Base-by-base conservation (phyloP, 1,140 invertebrate species). In the Theocolax elegans region DNA sequence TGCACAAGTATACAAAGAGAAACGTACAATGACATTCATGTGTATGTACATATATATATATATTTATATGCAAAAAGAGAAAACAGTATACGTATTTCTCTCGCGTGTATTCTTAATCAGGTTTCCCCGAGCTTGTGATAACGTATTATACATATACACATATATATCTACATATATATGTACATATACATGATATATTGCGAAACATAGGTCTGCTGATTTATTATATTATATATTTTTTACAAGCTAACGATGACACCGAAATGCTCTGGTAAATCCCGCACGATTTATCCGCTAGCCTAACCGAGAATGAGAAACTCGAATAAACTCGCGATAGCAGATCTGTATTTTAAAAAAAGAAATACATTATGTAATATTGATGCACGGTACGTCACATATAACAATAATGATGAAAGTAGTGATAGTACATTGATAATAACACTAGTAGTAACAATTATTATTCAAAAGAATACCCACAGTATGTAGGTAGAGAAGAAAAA, bases 341-440 rank as follows among this genome's bases (percentile, higher is more conserved):
- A 56, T 56, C 29, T 56, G 53, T 56, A 56, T 23, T 60, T 60
- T n/a, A 0, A 60, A 19, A 15, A 44, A 25, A 44, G 13, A 25
- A 10, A 25, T 42, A 13, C 48, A 63, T 63, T n/a, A n/a, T n/a
- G n/a, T n/a, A n/a, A n/a, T n/a, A n/a, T n/a, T n/a, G 12, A 27
- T 62, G 9, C 25, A 49, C 60, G 25, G 27, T 38, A n/a, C 23
- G 13, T 58, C 27, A 67, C 7, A 49, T n/a, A 17, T 48, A 51
- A 21, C 21, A 21, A 46, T 69, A 72, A 63, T 31, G 49, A 19
- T 60, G 23, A 29, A 58, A 25, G 10, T 51, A 51, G 21, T 25
- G 25, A 25, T 51, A 46, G 42, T 46, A 46, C 15, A n/a, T n/a
- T 46, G 17, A n/a, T 17, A 46, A 35, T 6, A n/a, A n/a, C n/a